Percentiles rank a stretch among this genome's conserved stretches.
Conservation (phyloP, 1,140 invertebrate species). For the Octopus bimaculoides region DNA sequence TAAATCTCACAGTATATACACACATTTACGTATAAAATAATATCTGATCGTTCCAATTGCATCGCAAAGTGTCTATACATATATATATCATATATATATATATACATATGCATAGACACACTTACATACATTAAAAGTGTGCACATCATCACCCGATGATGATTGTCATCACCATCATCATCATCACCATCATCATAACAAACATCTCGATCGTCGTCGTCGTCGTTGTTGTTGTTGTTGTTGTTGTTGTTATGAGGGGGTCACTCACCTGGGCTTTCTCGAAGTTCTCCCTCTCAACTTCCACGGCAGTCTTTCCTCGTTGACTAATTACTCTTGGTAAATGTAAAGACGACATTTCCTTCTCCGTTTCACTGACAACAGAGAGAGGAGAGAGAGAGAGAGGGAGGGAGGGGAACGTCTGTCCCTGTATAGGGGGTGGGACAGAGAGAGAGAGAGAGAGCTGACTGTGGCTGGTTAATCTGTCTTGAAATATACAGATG, state of each 20-base stretch:
- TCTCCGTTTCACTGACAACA: background rate
- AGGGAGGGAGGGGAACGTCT: background rate
- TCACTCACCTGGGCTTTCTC: slow-evolving; percentile 49
- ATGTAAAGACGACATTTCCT: slow-evolving; percentile 47
- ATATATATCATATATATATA: background rate
- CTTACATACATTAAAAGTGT: background rate
- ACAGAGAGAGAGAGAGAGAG: too few species aligned
- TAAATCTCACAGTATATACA: too few species aligned
- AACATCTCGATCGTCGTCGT: too few species aligned
- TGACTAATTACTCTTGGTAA: slow-evolving; percentile 43
- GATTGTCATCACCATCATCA: too few species aligned
- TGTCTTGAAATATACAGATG: too few species aligned
- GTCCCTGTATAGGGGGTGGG: background rate
- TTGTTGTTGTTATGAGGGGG: too few species aligned
- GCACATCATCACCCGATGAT: too few species aligned
- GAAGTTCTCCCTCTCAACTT: slow-evolving; percentile 52
- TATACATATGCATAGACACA: background rate
- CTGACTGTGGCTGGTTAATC: too few species aligned
- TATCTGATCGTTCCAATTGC: too few species aligned
- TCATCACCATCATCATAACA: too few species aligned
- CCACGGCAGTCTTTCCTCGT: slow-evolving; percentile 43
- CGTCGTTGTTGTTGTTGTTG: too few species aligned
- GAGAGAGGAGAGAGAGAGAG: background rate
- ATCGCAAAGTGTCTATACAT: background rate
- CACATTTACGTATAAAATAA: too few species aligned